phyloP scores from a whole-genome alignment of 1,140 invertebrate species.

The Heliconius himera region DNA sequence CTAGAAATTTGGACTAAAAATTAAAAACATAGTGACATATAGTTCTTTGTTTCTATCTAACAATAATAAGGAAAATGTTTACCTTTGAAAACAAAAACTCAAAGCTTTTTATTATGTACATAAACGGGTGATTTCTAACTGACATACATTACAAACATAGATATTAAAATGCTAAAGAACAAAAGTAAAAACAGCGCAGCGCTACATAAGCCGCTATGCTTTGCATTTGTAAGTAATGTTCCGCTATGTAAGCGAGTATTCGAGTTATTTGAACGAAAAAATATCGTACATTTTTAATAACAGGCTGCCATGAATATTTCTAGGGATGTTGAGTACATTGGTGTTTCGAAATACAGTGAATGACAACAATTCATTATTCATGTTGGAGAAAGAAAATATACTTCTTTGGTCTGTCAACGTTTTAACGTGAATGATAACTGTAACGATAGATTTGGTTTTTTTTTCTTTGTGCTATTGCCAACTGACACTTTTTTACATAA shows the following conservation, averaged over 20 bases:
- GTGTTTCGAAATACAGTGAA: background rate
- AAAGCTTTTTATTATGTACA: background rate
- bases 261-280: conserved; percentile 4
- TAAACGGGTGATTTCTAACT: background rate
- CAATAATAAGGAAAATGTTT: conserved; percentile 3
- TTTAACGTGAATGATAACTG: background rate
- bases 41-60: background rate
- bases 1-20: too few species aligned
- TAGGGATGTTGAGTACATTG: background rate
- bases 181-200: background rate
- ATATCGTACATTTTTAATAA: conserved; percentile 1
- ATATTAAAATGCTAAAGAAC: background rate
- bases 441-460: background rate
- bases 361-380: conserved; percentile 1
- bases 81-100: background rate
- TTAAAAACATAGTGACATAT: background rate
- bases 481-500: too few species aligned
- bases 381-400: background rate
- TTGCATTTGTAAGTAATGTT: background rate
- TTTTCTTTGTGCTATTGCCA: too few species aligned
- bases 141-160: background rate
- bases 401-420: background rate
- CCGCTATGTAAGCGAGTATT: background rate
- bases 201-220: background rate
- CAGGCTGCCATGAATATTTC: background rate